Evolutionary conservation across 2,888 invertebrate species (phyloP), one percentile per base, ranked within the genome.

Genomic region (Habroteleia sp.): DNA sequence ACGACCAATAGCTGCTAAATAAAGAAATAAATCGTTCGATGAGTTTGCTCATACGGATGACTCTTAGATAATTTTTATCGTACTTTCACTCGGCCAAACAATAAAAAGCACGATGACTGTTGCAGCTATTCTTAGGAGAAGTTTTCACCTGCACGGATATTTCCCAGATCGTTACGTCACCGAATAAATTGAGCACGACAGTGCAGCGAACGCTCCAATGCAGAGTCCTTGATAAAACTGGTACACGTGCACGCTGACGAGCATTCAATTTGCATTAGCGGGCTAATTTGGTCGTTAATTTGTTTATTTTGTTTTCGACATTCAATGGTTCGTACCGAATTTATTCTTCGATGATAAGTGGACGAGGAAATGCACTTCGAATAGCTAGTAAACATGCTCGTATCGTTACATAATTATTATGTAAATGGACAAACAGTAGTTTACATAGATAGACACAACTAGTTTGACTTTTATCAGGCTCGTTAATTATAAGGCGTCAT

Each of bases 121-220:
- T 54, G 23, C 11, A 56, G 39, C 50, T 35, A 27, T 41, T 72
- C 56, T 42, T 37, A 33, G 5, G 39, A 52, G 58, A 35, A n/a
- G 65, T 73, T 74, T 74, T 74, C 69, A 69, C 69, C 58, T 65
- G 69, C 66, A 39, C 58, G 10, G 39, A 63, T 58, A 39, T 74
- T 63, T 68, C 74, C 50, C 68, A 69, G 48, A 25, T 56, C 29
- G 62, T 74, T 74, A 23, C 74, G 58, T 74, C 63, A 74, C 25
- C 44, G 69, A 52, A 41, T 37, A 50, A 74, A 69, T 69, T 44
- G 69, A 65, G 23, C 54, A 46, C 73, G 65, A 66, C 50, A 23
- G 41, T 11, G n/a, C 58, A 44, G 58, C 56, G 63, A 42, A 50
- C 63, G 46, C 58, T 69, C 56, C 46, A 46, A 74, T 74, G 58